These are phyloP conservation scores for Pelochelys cantorii DNA, from an alignment of 2,797 vertebrate species.

Conservation along the genomic window DNA sequence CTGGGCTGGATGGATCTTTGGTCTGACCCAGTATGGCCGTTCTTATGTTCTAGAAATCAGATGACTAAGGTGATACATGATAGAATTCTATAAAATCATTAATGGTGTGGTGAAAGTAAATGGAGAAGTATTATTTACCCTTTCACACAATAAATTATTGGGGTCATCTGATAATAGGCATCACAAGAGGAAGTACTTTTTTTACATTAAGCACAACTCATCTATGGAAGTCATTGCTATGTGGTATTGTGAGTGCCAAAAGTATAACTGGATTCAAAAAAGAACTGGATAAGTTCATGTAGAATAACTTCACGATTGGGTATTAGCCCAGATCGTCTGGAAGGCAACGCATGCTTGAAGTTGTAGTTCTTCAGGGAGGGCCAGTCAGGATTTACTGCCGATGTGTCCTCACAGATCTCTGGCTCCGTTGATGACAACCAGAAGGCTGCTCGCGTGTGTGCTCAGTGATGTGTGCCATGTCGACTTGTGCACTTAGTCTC, in stretches of 20 bases:
- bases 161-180: background rate
- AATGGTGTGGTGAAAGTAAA: background rate
- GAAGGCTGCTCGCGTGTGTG: too few relatives aligned
- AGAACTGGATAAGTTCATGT: background rate
- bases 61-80: background rate
- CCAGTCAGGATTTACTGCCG: too few relatives aligned
- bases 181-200: background rate
- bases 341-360: background rate
- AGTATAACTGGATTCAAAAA: background rate
- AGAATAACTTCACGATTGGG: background rate
- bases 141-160: background rate
- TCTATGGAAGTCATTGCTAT: background rate
- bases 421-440: too few relatives aligned
- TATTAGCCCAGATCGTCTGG: background rate
- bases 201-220: background rate
- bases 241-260: background rate
- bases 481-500: too few relatives aligned
- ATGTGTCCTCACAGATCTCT: too few relatives aligned
- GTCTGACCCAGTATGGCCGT: too few relatives aligned
- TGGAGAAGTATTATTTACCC: background rate
- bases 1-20: too few relatives aligned
- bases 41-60: background rate
- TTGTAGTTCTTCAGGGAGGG: too few relatives aligned
- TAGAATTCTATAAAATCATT: background rate
- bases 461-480: too few relatives aligned